Percentiles rank a stretch among this genome's conserved stretches.
These are phyloP conservation scores for Herpetotheres cachinnans DNA, from an alignment of 2,113 vertebrate genomes.

Conservation along the genomic window DNA sequence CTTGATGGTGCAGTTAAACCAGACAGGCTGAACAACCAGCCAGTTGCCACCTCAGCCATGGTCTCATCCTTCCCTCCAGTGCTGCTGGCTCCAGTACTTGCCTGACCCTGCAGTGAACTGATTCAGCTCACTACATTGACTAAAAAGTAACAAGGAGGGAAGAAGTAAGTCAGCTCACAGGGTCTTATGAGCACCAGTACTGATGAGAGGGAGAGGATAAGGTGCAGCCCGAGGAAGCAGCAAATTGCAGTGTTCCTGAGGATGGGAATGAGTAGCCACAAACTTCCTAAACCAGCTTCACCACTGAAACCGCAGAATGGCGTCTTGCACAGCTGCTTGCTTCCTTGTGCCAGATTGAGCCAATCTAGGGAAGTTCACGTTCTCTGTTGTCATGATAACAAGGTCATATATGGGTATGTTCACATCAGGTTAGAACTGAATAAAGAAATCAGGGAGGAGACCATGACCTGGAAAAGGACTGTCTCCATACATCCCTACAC, in stretches of 20 bases:
- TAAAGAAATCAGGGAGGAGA: background rate
- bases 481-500: background rate
- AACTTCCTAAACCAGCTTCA: background rate
- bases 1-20: background rate
- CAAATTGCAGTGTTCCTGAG: background rate
- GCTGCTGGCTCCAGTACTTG: background rate
- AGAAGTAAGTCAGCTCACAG: background rate
- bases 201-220: background rate
- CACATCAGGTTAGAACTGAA: background rate
- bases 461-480: background rate
- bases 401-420: background rate
- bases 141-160: background rate
- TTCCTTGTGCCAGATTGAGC: background rate
- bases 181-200: background rate
- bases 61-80: background rate
- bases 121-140: background rate
- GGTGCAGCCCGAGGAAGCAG: background rate
- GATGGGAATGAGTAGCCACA: background rate
- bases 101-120: background rate
- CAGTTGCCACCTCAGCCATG: background rate
- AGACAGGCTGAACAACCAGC: background rate
- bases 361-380: rapidly evolving
- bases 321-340: background rate
- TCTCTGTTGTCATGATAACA: background rate
- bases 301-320: background rate